Percentiles rank a stretch among this genome's conserved stretches.
Conservation (phyloP, 2,113 vertebrate genomes). For the Hydrolagus affinis region DNA sequence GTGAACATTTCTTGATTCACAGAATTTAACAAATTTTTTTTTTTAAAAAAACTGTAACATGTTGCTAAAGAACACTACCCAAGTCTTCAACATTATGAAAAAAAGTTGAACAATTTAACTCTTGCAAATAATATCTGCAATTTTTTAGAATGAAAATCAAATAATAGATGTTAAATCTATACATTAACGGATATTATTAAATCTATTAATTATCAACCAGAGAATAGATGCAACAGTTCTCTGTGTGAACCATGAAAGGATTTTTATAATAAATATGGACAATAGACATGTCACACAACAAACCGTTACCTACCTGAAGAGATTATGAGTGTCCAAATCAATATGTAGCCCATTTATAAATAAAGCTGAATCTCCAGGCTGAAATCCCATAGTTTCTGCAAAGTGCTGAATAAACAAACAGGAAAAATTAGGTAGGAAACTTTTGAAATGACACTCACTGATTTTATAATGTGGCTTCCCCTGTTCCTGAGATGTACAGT, state of each 20-base stretch:
- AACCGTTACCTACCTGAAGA: slow-evolving; percentile 70
- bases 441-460: background rate
- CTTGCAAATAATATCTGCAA: too few relatives aligned
- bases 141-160: too few relatives aligned
- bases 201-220: background rate
- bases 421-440: background rate
- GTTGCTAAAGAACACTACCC: too few relatives aligned
- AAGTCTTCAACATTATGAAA: too few relatives aligned
- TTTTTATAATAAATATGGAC: background rate
- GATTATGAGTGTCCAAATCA: slow-evolving; percentile 73
- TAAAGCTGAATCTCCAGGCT: slow-evolving; percentile 75
- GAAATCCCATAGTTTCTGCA: slow-evolving; percentile 65
- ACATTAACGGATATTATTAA: background rate
- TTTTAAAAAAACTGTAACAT: too few relatives aligned
- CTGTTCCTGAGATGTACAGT: background rate
- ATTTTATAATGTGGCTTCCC: background rate
- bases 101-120: too few relatives aligned
- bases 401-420: slow-evolving; percentile 62
- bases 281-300: background rate
- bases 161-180: background rate
- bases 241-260: background rate
- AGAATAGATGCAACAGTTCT: background rate
- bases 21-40: too few relatives aligned
- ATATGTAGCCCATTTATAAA: slow-evolving; percentile 84
- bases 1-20: too few relatives aligned